Evolutionary conservation across 2,888 invertebrate genomes (phyloP), one percentile per base, ranked within the genome.

Genomic region (Arctia plantaginis): DNA sequence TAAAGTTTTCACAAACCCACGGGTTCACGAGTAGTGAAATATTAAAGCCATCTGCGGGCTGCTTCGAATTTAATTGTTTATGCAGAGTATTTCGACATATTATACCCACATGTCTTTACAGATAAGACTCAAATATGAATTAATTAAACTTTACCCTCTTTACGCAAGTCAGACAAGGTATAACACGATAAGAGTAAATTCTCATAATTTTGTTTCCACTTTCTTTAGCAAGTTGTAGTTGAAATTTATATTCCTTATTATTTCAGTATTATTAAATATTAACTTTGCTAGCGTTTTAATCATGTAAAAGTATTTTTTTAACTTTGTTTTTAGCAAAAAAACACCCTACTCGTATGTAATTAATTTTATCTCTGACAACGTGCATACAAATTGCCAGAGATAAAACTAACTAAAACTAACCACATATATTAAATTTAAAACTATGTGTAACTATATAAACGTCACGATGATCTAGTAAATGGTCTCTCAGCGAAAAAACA

Each of bases 111-210:
- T 80, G 84, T 76, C 82, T 77, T 76, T 77, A 74, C 51, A 80
- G 85, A 85, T 78, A 84, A 84, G 82, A 83, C 77, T 82, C 71
- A 77, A 82, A 80, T 84, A 82, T 71, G 78, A 79, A 82, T 83
- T 85, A 84, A 83, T 83, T 84, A 83, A 85, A 85, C 78, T 82
- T 85, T 74, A 72, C 80, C 82, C 76, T 80, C 76, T 79, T 70
- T 66, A 39, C 67, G 72, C 70, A 59, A 77, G 44, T 78, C 72
- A 77, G 51, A 65, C 23, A 15, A n/a, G 27, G 13, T 30, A 67
- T 18, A 30, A 44, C 33, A 30, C 30, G 67, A 30, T 67, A 47
- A 47, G 67, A 67, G 4, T 27, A 67, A 30, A 47, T 8, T 67
- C 44, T 30, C 44, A 30, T 67, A 67, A 67, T 47, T 67, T 67